A percentile compares a stretch with the other conserved stretches of the same genome.
phyloP scores from a whole-genome alignment of 2,888 invertebrate species.

The Noctua janthe region DNA sequence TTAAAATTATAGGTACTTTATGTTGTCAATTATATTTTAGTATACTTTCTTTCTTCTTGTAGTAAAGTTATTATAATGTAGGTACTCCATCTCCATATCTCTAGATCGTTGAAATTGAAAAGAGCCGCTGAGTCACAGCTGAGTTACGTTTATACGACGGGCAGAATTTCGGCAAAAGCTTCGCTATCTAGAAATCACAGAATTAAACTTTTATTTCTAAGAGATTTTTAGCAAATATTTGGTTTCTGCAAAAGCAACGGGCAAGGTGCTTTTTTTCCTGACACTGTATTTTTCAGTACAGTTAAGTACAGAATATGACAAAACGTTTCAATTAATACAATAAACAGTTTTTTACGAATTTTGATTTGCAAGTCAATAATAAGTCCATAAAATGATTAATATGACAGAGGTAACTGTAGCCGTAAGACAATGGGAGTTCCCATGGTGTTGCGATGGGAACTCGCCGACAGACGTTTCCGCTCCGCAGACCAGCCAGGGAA shows the following conservation, averaged over 20 bases:
- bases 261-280: not conserved
- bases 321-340: not conserved
- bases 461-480: constrained; percentile 60
- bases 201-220: not conserved
- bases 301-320: not conserved
- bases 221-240: not conserved
- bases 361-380: constrained; percentile 16
- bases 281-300: not conserved
- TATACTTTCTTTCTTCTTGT: not conserved
- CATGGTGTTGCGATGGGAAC: constrained; percentile 62
- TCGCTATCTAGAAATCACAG: not conserved
- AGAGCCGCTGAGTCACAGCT: not conserved
- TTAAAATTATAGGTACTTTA: not conserved
- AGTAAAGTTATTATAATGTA: not conserved
- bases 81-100: not conserved
- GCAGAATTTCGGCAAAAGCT: not conserved
- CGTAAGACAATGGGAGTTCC: constrained; percentile 59
- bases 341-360: not conserved
- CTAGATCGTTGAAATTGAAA: not conserved
- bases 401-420: constrained; percentile 52
- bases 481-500: constrained; percentile 47
- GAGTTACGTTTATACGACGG: too few relatives aligned
- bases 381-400: constrained; percentile 24
- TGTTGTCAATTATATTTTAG: constrained; percentile 6
- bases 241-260: not conserved